These are phyloP conservation scores for Eudasyphora cyanicolor DNA, from an alignment of 2,888 invertebrate genomes.

Conservation along the genomic window DNA sequence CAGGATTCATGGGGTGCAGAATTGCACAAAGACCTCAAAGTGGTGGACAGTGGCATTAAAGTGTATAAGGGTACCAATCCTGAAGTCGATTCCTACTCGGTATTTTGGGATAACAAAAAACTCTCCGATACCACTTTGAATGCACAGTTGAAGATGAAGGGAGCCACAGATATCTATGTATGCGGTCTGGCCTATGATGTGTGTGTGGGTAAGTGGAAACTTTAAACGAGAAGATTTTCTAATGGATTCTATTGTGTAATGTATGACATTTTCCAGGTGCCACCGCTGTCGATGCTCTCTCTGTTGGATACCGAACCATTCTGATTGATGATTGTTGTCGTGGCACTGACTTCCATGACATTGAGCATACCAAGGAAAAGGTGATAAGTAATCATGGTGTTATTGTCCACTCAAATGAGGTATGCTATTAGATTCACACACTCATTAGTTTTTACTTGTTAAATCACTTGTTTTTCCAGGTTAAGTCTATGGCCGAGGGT, in stretches of 20 bases:
- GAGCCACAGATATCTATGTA: slow-evolving; percentile 94
- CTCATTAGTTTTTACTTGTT: background rate
- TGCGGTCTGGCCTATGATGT: slow-evolving; percentile 97
- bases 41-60: slow-evolving; percentile 88
- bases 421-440: slow-evolving; percentile 72
- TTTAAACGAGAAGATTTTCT: background rate
- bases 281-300: slow-evolving; percentile 93
- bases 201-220: slow-evolving; percentile 88
- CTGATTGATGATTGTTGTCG: slow-evolving; percentile 94
- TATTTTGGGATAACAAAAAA: slow-evolving; percentile 98
- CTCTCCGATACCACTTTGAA: slow-evolving; percentile 92
- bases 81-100: slow-evolving; percentile 98
- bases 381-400: slow-evolving; percentile 89
- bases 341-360: slow-evolving; percentile 92
- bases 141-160: slow-evolving; percentile 88
- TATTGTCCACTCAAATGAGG: slow-evolving; percentile 89
- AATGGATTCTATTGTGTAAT: background rate
- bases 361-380: slow-evolving; percentile 89
- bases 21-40: slow-evolving; percentile 92
- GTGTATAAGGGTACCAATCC: slow-evolving; percentile 96
- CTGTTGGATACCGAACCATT: slow-evolving; percentile 93
- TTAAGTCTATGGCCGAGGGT: slow-evolving; percentile 92
- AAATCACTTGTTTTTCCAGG: slow-evolving; percentile 81
- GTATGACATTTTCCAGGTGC: slow-evolving; percentile 82
- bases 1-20: slow-evolving; percentile 97